Conservation (phyloP, 2,888 invertebrate species). For the Drosophila prostipennis region DNA sequence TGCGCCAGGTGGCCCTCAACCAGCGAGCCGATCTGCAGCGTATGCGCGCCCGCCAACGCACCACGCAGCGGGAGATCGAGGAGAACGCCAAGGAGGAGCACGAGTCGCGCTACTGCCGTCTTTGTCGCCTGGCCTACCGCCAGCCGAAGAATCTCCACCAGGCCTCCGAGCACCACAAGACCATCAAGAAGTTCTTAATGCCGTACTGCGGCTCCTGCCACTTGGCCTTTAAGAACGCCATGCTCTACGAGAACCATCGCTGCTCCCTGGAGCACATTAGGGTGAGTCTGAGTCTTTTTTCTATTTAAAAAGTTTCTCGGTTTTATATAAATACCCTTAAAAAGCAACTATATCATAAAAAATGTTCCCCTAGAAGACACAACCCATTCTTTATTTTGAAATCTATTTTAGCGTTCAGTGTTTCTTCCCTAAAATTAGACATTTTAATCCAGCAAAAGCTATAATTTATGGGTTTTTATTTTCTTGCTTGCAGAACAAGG, state of each 20-base stretch:
- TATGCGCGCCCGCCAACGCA: conserved; percentile 92
- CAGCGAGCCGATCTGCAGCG: conserved; percentile 90
- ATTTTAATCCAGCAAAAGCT: not conserved
- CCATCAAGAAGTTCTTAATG: conserved; percentile 93
- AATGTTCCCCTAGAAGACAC: not conserved
- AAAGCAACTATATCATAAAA: too few relatives aligned
- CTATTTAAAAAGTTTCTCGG: too few relatives aligned
- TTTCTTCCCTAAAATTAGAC: not conserved
- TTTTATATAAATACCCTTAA: too few relatives aligned
- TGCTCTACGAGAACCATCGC: conserved; percentile 93
- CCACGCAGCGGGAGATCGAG: conserved; percentile 91
- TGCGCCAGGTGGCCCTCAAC: conserved; percentile 90
- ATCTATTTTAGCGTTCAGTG: not conserved
- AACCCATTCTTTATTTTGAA: not conserved
- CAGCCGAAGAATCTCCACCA: conserved; percentile 91
- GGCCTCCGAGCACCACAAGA: conserved; percentile 91
- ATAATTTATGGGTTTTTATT: not conserved
- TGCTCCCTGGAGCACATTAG: conserved; percentile 92
- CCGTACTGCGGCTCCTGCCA: conserved; percentile 92
- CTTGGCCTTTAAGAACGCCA: conserved; percentile 91
- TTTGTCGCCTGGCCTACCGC: conserved; percentile 91
- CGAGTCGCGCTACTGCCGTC: conserved; percentile 89
- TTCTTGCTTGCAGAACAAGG: conserved; percentile 85
- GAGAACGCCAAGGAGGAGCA: conserved; percentile 87
- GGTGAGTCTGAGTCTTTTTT: too few relatives aligned